phyloP scores from a whole-genome alignment of 2,888 invertebrate genomes.

The Tachystola acroxantha region DNA sequence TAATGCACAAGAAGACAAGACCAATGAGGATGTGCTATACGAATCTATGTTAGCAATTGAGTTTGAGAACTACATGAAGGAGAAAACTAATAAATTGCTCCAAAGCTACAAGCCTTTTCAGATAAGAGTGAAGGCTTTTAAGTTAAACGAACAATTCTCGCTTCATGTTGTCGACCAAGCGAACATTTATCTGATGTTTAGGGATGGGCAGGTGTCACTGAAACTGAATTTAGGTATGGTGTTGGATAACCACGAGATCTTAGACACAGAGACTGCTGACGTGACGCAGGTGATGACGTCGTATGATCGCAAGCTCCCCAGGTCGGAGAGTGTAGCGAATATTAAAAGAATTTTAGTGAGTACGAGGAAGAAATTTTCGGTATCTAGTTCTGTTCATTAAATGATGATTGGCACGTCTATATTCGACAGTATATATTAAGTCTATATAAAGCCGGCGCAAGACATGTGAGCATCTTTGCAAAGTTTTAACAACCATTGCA shows the following conservation, averaged over 20 bases:
- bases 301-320: slow-evolving; percentile 26
- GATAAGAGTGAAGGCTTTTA: slow-evolving; percentile 40
- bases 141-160: slow-evolving; percentile 46
- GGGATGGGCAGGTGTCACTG: slow-evolving; percentile 25
- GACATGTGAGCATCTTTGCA: no score
- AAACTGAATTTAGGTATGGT: slow-evolving; percentile 51
- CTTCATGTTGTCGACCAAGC: slow-evolving; percentile 41
- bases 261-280: slow-evolving; percentile 36
- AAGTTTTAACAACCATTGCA: no score
- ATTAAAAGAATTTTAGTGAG: slow-evolving; percentile 20
- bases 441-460: no score
- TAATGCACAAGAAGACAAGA: no score
- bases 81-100: slow-evolving; percentile 25
- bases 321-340: slow-evolving; percentile 22
- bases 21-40: no score
- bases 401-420: no score
- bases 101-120: slow-evolving; percentile 40
- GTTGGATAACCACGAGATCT: slow-evolving; percentile 53
- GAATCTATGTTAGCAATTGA: no score
- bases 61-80: slow-evolving; percentile 33
- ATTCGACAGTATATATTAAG: no score
- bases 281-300: slow-evolving; percentile 29
- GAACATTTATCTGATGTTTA: slow-evolving; percentile 37
- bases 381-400: no score
- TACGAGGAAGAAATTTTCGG: slow-evolving; percentile 12